These are phyloP conservation scores for Lymantria dispar DNA, from an alignment of 2,888 invertebrate species.

Conservation along the genomic window DNA sequence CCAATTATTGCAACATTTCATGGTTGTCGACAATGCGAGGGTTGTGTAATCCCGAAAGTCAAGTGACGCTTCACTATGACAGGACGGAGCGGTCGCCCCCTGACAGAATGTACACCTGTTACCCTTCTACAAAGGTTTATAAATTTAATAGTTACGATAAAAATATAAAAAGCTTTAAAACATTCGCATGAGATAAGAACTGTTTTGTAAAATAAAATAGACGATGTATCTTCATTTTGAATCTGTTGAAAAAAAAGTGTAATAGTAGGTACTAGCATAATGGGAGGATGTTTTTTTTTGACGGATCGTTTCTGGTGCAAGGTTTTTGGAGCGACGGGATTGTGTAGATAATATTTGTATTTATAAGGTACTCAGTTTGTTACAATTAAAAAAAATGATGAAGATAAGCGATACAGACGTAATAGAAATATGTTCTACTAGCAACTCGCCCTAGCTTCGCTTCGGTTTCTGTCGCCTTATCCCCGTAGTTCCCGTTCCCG, in stretches of 20 bases:
- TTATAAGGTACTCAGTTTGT: too few species aligned
- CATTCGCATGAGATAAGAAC: conserved; percentile 29
- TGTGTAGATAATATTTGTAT: too few species aligned
- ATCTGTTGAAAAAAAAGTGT: not conserved
- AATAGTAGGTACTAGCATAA: not conserved
- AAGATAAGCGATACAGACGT: too few species aligned
- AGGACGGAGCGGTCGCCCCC: conserved; percentile 14
- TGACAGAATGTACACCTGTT: conserved; percentile 25
- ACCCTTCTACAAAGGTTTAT: conserved; percentile 12
- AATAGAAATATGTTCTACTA: too few species aligned
- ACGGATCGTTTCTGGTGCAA: not conserved
- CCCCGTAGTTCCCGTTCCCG: too few species aligned
- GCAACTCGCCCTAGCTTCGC: too few species aligned
- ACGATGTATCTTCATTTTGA: not conserved
- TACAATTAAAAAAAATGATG: too few species aligned
- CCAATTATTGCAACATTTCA: conserved; percentile 31
- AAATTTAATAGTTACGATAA: conserved; percentile 18
- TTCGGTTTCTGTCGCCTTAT: too few species aligned
- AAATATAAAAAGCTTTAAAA: conserved; percentile 16
- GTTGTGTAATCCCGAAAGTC: conserved; percentile 28
- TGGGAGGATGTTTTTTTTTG: not conserved
- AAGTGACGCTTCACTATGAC: conserved; percentile 26
- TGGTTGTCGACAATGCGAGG: conserved; percentile 22
- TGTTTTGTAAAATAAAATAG: conserved; percentile 26
- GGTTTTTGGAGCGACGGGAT: not conserved